Evolutionary conservation across 2,797 vertebrate genomes (phyloP).

Genomic region (Vipera latastei): DNA sequence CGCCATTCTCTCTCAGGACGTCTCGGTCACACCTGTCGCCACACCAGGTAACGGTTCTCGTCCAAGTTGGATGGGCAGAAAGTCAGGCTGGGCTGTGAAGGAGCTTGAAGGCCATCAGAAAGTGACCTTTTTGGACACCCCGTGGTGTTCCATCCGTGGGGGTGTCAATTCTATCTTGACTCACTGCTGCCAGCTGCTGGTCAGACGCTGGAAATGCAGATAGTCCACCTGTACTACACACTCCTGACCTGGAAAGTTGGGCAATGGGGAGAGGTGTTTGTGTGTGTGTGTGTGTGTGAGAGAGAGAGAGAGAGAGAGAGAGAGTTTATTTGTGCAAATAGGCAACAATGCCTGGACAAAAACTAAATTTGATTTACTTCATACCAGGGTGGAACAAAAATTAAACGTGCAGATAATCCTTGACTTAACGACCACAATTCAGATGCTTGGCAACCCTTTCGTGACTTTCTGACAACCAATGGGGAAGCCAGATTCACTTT

Average conservation of each 20-base stretch:
- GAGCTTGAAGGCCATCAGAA: not conserved
- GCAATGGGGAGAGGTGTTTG: not conserved
- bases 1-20: constrained; percentile 94
- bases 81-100: not conserved
- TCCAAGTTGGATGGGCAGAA: not conserved
- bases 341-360: not conserved
- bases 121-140: fast-evolving
- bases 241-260: not conserved
- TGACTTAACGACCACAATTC: not conserved
- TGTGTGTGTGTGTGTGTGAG: not conserved
- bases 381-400: not conserved
- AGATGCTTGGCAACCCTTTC: too few species aligned
- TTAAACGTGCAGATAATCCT: not conserved
- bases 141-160: too few species aligned
- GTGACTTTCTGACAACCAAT: too few species aligned
- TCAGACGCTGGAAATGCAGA: fast-evolving
- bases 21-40: constrained; percentile 90
- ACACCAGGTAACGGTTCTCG: constrained; percentile 81
- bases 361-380: not conserved
- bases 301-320: not conserved
- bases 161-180: too few species aligned
- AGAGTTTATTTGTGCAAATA: not conserved
- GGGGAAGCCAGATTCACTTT: not conserved
- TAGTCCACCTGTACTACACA: fast-evolving
- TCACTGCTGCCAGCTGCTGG: not conserved